These are phyloP conservation scores for Orchesella flavescens DNA, from an alignment of 2,888 invertebrate genomes.

Conservation along the genomic window DNA sequence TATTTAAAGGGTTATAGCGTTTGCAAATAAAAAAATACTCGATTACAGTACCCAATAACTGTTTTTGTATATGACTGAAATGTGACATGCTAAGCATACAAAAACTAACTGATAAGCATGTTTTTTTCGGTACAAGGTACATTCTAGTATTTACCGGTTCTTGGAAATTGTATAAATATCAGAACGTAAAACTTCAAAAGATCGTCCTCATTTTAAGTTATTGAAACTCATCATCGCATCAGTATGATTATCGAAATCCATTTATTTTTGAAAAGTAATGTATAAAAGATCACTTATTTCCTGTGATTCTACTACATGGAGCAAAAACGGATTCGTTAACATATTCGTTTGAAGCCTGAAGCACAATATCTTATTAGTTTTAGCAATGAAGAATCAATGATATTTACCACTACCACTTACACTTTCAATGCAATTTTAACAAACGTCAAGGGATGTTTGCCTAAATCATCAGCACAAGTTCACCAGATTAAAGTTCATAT, in stretches of 20 bases:
- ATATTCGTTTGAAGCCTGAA: not conserved
- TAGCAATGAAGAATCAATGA: not conserved
- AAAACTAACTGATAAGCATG: no score
- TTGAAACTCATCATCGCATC: no score
- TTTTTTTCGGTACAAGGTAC: no score
- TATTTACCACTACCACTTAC: conserved; percentile 24
- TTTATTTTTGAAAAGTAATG: no score
- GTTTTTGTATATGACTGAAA: not conserved
- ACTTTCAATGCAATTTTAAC: conserved; percentile 17
- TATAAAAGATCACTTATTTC: no score
- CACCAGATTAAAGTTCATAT: conserved; percentile 41
- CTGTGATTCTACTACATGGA: not conserved
- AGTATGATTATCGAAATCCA: no score
- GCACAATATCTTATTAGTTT: not conserved
- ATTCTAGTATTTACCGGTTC: not conserved
- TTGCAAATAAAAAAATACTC: no score
- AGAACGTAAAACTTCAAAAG: not conserved
- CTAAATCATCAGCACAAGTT: conserved; percentile 24
- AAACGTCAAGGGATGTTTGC: conserved; percentile 4
- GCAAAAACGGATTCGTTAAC: not conserved
- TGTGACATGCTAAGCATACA: not conserved
- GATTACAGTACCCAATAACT: no score
- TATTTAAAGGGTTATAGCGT: not conserved
- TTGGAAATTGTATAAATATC: not conserved
- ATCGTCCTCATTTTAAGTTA: no score